Evolutionary conservation across 64 coral and sea anemone genomes (phyloP).

Genomic region (Anthopleura sola): DNA sequence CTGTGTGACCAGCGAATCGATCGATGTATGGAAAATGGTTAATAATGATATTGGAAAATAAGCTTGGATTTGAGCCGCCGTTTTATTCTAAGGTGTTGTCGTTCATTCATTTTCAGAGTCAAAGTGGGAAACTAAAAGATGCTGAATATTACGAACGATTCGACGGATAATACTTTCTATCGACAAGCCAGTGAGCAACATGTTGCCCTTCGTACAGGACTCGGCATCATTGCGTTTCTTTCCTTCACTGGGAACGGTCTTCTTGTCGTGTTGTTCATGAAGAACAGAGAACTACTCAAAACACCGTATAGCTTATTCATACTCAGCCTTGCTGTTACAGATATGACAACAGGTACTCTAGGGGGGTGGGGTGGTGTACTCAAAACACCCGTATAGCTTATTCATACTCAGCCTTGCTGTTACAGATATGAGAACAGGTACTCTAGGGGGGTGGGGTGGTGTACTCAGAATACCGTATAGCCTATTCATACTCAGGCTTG

Average conservation of each 20-base stretch:
- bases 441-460: neutral
- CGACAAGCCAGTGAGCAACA: slow-evolving; percentile 32
- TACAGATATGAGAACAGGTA: slow-evolving; percentile 15
- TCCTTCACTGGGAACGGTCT: slow-evolving; percentile 43
- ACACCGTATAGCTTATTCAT: slow-evolving; percentile 57
- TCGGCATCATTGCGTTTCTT: slow-evolving; percentile 46
- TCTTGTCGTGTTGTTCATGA: slow-evolving; percentile 12
- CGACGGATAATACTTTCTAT: neutral
- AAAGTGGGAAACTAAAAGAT: neutral
- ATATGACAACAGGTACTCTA: slow-evolving; percentile 32
- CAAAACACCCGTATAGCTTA: no score
- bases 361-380: neutral
- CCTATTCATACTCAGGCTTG: slow-evolving; percentile 49
- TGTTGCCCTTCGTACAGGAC: slow-evolving; percentile 30
- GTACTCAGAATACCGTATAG: neutral
- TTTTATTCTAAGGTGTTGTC: no score
- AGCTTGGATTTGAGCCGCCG: no score
- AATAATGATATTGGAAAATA: no score
- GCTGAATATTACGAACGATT: slow-evolving; percentile 2
- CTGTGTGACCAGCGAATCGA: no score
- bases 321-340: slow-evolving; percentile 44
- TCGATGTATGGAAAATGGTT: no score
- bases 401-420: no score
- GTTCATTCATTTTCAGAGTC: no score
- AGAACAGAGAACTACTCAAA: slow-evolving; percentile 34